Percentiles rank a stretch among this genome's conserved stretches.
Evolutionary conservation across 2,888 invertebrate species (phyloP).

Genomic region (Pterostichus niger): DNA sequence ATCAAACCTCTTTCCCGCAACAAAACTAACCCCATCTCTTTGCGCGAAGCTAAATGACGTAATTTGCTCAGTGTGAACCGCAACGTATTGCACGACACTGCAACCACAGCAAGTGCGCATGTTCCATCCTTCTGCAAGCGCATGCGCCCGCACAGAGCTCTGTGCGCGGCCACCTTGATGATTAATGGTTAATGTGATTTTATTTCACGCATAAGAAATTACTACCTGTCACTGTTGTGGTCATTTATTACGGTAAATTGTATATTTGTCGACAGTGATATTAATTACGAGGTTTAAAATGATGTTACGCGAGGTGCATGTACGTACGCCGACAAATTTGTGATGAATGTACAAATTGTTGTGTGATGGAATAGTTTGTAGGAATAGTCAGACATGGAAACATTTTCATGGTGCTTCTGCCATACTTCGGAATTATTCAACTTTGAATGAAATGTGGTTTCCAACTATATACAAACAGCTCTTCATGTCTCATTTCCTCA

Average conservation of each 20-base stretch:
- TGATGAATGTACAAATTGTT: constrained; percentile 29
- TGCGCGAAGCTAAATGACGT: neutral
- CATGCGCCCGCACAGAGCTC: neutral
- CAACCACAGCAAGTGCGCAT: neutral
- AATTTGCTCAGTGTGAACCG: neutral
- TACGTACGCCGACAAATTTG: constrained; percentile 12
- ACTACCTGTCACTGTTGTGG: constrained; percentile 65
- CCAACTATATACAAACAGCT: too few species aligned
- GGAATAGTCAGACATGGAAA: neutral
- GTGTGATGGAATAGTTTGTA: constrained; percentile 42
- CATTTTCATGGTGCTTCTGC: too few species aligned
- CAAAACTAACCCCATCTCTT: neutral
- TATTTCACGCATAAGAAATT: constrained; percentile 67
- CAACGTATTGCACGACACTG: neutral
- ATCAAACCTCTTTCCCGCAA: neutral
- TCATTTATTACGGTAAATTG: constrained; percentile 66
- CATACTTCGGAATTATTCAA: too few species aligned
- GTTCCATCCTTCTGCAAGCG: neutral
- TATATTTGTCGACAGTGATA: constrained; percentile 66
- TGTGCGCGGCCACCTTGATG: constrained; percentile 45
- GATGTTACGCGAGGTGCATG: constrained; percentile 21
- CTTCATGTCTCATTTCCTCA: too few species aligned
- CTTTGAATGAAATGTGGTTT: too few species aligned
- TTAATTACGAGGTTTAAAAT: constrained; percentile 61
- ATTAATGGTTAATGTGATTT: constrained; percentile 65